Base-by-base conservation (phyloP, 64 coral and sea anemone genomes). In the Actinia tenebrosa region DNA sequence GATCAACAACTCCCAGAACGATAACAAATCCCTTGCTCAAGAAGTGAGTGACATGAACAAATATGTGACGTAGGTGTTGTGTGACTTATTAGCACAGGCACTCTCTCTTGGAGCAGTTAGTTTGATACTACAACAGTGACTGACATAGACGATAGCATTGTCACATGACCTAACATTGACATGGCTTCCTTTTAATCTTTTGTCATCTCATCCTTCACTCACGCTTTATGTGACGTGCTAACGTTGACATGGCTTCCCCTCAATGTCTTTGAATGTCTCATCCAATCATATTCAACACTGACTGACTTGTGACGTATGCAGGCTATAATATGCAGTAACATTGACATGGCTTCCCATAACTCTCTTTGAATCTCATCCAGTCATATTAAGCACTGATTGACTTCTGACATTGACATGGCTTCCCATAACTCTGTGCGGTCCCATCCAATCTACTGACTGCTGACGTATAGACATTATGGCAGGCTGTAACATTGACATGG, bases 11-110 rank as follows among this genome's bases (percentile, higher is more conserved):
- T 45, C 26, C 23, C 83, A 85, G 56, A 85, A 85, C 15, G 53
- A 45, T 19, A 85, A 85, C 13, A 85, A 59, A 64, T 85, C 83
- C 15, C 83, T 85, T 55, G 25, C 60, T 3, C 83, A 85, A 85
- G 83, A 64, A 59, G 83, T 85, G 53, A 85, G 83, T 44, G 13
- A 25, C 79, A 46, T 83, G 1, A 8, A 22, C 5, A 13, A 27
- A 27, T 30, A 8, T 11, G 26, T 58, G 56, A 58, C 56, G 13
- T 58, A 2, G 56, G 56, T 58, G 56, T 58, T 58, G 53, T 55
- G 53, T 58, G 56, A 58, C 56, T 50, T 50, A 37, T 37, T 37
- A 37, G 30, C 30, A 37, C 30, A 37, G 30, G 30, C 30, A 37
- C 30, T 37, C 30, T 37, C 30, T 37, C 30, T 37, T 37, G 30